Evolutionary conservation across 2,888 invertebrate genomes (phyloP), one percentile per base, ranked within the genome.

Genomic region (Phytoseiulus persimilis): DNA sequence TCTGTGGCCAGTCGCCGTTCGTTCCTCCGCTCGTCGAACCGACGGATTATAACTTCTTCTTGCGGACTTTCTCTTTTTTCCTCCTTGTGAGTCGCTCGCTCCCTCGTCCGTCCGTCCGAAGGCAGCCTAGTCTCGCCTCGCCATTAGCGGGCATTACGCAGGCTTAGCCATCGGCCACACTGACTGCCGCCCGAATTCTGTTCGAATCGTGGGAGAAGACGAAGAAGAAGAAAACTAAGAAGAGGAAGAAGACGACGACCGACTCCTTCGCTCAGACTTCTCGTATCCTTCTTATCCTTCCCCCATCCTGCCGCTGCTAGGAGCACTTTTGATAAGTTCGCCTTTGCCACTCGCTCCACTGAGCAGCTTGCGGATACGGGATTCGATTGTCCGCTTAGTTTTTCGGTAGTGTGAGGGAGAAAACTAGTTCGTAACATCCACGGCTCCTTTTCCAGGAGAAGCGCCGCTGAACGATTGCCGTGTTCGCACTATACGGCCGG

Each of bases 241-340:
- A 65, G 65, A 23, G 11, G 65, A 65, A 6, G 9, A 18, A 14
- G 9, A 3, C 9, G 18, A 6, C 65, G 65, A 65, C 65, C 65
- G 65, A 65, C 28, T 18, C 46, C 46, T 46, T 14, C 46, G 46
- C 46, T 46, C 46, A 46, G 65, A 65, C 65, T 65, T 65, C 65
- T 65, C 65, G 65, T 65, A 65, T 65, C 65, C 65, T 65, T 65
- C 65, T 65, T 65, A 65, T 65, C 65, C 65, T 65, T 65, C 65
- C 65, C 65, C 28, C 65, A 14, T 28, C 65, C 65, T 65, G 65
- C 65, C 65, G 28, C 65, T 28, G 65, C 65, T 65, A 28, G 65
- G 65, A 65, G 65, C 65, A 65, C 65, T 65, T 65, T 65, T 65
- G 65, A 65, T 65, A 65, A 65, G 65, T 65, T 65, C 65, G 65